A percentile compares a stretch with the other conserved stretches of the same genome.
Conservation (phyloP, 2,888 invertebrate species). For the Agrotis puta region DNA sequence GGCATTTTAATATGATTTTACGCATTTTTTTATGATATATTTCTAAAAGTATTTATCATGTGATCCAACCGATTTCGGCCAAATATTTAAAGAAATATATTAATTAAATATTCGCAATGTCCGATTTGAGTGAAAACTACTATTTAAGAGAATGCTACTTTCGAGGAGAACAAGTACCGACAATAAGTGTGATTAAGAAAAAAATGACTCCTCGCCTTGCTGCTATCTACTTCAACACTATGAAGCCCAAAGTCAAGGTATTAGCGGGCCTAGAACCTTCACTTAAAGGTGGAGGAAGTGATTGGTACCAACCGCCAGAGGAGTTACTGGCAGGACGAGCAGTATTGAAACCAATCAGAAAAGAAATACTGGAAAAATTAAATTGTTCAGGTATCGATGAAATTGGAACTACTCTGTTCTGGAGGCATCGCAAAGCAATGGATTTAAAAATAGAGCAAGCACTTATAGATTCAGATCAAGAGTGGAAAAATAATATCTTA, state of each 20-base stretch:
- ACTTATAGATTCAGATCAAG: slow-evolving; percentile 73
- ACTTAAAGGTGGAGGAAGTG: slow-evolving; percentile 82
- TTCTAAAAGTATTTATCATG: slow-evolving; percentile 19
- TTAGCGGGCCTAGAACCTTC: slow-evolving; percentile 84
- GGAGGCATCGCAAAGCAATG: slow-evolving; percentile 71
- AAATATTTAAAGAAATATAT: background rate
- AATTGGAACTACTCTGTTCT: slow-evolving; percentile 72
- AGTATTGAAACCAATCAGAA: slow-evolving; percentile 79
- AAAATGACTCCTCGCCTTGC: slow-evolving; percentile 82
- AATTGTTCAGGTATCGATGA: slow-evolving; percentile 76
- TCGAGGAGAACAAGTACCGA: slow-evolving; percentile 81
- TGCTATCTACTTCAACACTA: slow-evolving; percentile 83
- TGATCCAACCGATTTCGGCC: too few species aligned
- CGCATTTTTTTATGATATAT: background rate
- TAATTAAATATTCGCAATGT: slow-evolving; percentile 68
- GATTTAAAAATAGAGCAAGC: slow-evolving; percentile 71
- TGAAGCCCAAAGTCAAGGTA: slow-evolving; percentile 79
- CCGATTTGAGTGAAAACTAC: slow-evolving; percentile 78
- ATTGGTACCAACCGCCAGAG: slow-evolving; percentile 83
- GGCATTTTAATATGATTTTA: background rate
- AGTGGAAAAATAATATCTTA: slow-evolving; percentile 77
- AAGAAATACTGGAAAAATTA: slow-evolving; percentile 75
- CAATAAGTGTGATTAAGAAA: slow-evolving; percentile 80
- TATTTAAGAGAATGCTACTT: slow-evolving; percentile 82
- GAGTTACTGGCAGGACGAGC: slow-evolving; percentile 78